phyloP scores from a whole-genome alignment of 2,113 vertebrate genomes.

The Caretta caretta region DNA sequence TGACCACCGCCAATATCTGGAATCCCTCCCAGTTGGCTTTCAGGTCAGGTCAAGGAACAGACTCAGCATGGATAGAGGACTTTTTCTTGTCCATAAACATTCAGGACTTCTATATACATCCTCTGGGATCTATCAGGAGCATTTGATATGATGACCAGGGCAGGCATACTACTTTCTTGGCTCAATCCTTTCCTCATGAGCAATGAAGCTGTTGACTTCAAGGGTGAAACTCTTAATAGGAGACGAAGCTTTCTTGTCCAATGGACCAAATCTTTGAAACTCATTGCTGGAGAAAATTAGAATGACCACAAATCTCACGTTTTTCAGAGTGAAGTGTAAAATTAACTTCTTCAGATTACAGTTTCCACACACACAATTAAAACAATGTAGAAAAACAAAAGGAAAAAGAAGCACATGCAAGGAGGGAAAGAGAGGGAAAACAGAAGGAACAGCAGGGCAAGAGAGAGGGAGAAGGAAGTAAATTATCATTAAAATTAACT shows the following conservation, averaged over 20 bases:
- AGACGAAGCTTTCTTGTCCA: not conserved
- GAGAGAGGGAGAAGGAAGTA: slow-evolving; percentile 32
- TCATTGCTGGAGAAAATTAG: not conserved
- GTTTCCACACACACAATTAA: not conserved
- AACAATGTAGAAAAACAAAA: not conserved
- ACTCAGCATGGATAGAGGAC: rapidly evolving
- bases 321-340: not conserved
- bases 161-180: not conserved
- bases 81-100: not conserved
- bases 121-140: not conserved
- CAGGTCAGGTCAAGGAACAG: not conserved
- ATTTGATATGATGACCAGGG: not conserved
- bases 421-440: not conserved
- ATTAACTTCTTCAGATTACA: not conserved
- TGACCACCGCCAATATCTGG: too few species aligned
- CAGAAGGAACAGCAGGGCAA: slow-evolving; percentile 10
- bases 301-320: not conserved
- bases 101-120: not conserved
- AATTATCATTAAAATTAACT: slow-evolving; percentile 52
- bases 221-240: not conserved
- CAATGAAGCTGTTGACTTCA: not conserved
- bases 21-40: not conserved
- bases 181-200: not conserved
- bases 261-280: not conserved
- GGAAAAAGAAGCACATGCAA: not conserved